phyloP scores from a whole-genome alignment of 2,797 vertebrate genomes.

The Graptemys geographica region DNA sequence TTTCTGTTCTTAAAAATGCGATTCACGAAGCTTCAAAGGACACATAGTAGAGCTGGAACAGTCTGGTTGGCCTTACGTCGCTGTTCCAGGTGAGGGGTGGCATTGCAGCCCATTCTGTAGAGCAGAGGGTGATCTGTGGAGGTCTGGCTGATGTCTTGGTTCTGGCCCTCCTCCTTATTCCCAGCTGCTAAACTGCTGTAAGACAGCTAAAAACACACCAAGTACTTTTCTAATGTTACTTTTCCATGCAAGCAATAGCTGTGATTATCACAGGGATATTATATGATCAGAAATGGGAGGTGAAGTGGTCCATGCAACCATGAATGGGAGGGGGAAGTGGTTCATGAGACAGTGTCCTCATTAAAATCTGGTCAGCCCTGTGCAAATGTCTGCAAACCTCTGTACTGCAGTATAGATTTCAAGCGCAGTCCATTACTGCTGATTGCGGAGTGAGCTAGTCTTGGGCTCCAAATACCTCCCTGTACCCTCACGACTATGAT shows the following conservation, averaged over 20 bases:
- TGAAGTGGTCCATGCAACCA: neutral
- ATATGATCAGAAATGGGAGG: constrained; percentile 35
- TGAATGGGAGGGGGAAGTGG: constrained; percentile 31
- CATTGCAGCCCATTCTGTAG: neutral
- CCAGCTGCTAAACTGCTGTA: constrained; percentile 52
- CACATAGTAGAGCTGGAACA: neutral
- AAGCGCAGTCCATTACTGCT: neutral
- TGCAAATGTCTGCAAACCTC: neutral
- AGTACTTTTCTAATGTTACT: constrained; percentile 44
- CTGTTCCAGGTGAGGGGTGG: rapidly evolving
- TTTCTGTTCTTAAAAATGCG: neutral
- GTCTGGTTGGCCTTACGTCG: rapidly evolving
- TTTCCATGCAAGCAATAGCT: constrained; percentile 20
- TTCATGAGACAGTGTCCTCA: constrained; percentile 22
- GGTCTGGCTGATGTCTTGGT: neutral
- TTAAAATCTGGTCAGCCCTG: constrained; percentile 14
- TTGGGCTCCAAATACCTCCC: neutral
- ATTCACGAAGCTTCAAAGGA: neutral
- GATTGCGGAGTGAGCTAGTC: neutral
- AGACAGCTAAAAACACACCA: constrained; percentile 44
- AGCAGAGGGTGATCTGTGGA: neutral
- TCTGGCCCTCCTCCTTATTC: neutral
- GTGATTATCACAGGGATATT: constrained; percentile 35
- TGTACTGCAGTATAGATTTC: neutral
- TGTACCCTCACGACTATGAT: neutral